Conservation (phyloP, 1,140 invertebrate genomes). For the Odontomachus brunneus region DNA sequence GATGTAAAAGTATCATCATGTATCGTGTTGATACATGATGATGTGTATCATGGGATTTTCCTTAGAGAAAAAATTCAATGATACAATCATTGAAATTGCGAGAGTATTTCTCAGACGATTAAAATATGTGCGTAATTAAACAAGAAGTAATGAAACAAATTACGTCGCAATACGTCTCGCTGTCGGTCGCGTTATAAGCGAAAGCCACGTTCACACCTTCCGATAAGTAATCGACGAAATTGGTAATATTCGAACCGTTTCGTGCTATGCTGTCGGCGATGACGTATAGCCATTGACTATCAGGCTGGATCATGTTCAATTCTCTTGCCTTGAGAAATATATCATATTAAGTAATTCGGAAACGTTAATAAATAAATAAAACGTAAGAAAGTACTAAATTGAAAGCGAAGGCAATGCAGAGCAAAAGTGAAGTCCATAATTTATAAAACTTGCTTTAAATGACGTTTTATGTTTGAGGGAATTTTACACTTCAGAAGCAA, state of each 20-base stretch:
- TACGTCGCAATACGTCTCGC: constrained; percentile 86
- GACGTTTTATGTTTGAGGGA: not conserved
- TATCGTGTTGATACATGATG: too few species aligned
- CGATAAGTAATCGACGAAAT: constrained; percentile 86
- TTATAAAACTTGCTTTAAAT: not conserved
- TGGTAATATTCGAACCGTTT: constrained; percentile 85
- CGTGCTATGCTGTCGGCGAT: constrained; percentile 87
- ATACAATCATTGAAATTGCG: not conserved
- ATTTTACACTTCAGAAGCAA: not conserved
- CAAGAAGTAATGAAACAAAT: constrained; percentile 56
- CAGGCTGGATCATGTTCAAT: constrained; percentile 88
- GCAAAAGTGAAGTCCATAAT: constrained; percentile 5
- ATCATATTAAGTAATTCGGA: not conserved
- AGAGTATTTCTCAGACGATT: not conserved
- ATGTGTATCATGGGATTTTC: not conserved
- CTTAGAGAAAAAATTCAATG: too few species aligned
- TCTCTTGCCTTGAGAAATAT: constrained; percentile 86
- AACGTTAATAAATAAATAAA: too few species aligned
- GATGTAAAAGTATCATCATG: not conserved
- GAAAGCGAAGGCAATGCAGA: not conserved
- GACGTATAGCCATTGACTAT: constrained; percentile 92
- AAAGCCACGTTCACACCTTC: constrained; percentile 95
- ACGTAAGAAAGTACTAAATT: not conserved
- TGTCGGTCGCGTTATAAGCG: constrained; percentile 89
- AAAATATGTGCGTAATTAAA: not conserved